Conservation (phyloP, 2,113 vertebrate species). For the Psittacus erithacus region DNA sequence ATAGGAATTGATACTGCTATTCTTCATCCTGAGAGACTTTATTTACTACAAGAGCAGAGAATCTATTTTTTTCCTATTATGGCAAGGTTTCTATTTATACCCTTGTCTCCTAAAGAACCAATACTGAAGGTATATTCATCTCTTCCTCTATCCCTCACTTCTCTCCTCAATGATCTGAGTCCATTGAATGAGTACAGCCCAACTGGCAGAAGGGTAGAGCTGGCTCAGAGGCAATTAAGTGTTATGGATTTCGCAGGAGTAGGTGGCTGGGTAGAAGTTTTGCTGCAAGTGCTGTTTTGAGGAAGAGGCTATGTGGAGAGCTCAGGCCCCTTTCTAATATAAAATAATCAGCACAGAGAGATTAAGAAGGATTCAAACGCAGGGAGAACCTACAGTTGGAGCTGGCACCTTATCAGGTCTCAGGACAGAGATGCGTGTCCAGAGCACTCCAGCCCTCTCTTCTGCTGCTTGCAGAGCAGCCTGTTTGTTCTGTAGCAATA, state of each 20-base stretch:
- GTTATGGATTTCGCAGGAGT: neutral
- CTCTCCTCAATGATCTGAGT: neutral
- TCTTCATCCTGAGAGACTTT: slow-evolving; percentile 1
- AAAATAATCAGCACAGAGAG: neutral
- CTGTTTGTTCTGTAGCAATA: neutral
- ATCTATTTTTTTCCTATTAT: neutral
- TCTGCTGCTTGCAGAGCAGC: neutral
- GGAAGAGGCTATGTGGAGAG: neutral
- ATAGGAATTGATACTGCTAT: slow-evolving; percentile 28
- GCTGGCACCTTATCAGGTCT: neutral
- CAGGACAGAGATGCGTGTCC: neutral
- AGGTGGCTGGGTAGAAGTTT: neutral
- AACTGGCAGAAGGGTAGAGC: neutral
- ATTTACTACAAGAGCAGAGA: slow-evolving; percentile 14
- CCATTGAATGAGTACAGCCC: neutral
- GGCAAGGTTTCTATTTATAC: neutral
- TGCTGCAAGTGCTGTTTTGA: neutral
- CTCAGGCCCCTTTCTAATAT: neutral
- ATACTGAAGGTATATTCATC: neutral
- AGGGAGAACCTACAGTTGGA: neutral
- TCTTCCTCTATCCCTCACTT: neutral
- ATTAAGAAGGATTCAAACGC: neutral
- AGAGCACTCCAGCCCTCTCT: neutral
- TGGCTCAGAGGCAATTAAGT: neutral
- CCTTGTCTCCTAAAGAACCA: neutral